A percentile compares a stretch with the other conserved stretches of the same genome.
Conservation (phyloP, 2,888 invertebrate species). For the Epistrophella euchroma region DNA sequence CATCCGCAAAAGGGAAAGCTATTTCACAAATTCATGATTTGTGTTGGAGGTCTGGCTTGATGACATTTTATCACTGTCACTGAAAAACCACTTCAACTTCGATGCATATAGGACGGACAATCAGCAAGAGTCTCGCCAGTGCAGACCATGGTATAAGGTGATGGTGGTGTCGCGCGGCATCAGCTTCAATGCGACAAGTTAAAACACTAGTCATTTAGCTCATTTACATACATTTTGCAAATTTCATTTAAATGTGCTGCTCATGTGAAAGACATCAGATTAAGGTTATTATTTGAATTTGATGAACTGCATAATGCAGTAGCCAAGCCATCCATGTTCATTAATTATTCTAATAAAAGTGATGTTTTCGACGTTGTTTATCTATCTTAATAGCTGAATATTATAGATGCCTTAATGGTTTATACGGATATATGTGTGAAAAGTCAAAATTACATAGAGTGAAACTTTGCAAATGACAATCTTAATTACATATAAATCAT, state of each 20-base stretch:
- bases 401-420: not conserved
- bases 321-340: not conserved
- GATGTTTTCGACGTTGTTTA: not conserved
- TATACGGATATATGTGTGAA: not conserved
- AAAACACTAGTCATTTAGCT: conserved; percentile 36
- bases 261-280: not conserved
- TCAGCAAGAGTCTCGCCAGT: not conserved
- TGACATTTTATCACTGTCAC: conserved; percentile 33
- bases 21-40: conserved; percentile 30
- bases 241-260: not conserved
- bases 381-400: not conserved
- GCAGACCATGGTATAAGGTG: no score
- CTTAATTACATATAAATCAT: not conserved
- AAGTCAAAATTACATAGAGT: not conserved
- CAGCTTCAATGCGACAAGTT: conserved; percentile 7
- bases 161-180: not conserved
- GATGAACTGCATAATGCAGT: not conserved
- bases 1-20: conserved; percentile 68
- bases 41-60: conserved; percentile 22
- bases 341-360: not conserved
- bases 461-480: conserved; percentile 5
- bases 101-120: not conserved
- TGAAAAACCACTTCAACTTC: conserved; percentile 21
- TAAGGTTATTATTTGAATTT: conserved; percentile 7
- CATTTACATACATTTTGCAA: conserved; percentile 19